Evolutionary conservation across 2,888 invertebrate species (phyloP), one percentile per base, ranked within the genome.

Genomic region (Drosophila dives): DNA sequence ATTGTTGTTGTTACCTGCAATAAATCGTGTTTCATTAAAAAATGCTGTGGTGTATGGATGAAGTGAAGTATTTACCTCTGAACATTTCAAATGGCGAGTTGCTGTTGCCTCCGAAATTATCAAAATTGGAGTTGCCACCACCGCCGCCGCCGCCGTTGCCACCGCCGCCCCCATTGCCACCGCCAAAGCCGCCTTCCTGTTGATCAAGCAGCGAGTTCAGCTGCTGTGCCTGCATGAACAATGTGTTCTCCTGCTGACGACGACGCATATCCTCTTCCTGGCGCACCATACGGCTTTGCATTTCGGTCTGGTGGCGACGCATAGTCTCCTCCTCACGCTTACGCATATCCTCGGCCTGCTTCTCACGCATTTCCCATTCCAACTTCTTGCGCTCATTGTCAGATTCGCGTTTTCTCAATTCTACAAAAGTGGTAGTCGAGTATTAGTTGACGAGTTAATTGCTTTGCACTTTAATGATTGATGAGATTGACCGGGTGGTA

Each of bases 181-280:
- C 75, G 0, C 61, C 58, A 49, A 70, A 76, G 29, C 72, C 80
- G 70, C 90, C 83, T 88, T 96, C 96, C 91, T 96, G 95, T 82
- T 96, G 95, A 86, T 96, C 96, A 69, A 96, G 92, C 93, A 96
- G 93, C 1, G 95, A 94, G 88, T 94, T 95, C 48, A 95, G 90
- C 69, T 95, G 94, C 86, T 95, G 95, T 1, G 95, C 95, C 94
- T 97, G 97, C 94, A 97, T 96, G 85, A 97, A 97, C 72, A 97
- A 94, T 81, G 95, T 97, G 93, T 97, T 97, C 93, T 98, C 97
- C 93, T 97, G 97, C 91, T 97, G 97, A 23, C 97, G 94, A 80
- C 97, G 95, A 60, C 97, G 95, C 92, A 97, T 94, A 92, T 97
- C 97, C 92, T 97, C 97, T 91, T 97, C 97, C 93, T 97, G 97